Percentiles rank a stretch among this genome's conserved stretches.
phyloP scores from a whole-genome alignment of 2,113 vertebrate genomes.

The Labrus mixtus region DNA sequence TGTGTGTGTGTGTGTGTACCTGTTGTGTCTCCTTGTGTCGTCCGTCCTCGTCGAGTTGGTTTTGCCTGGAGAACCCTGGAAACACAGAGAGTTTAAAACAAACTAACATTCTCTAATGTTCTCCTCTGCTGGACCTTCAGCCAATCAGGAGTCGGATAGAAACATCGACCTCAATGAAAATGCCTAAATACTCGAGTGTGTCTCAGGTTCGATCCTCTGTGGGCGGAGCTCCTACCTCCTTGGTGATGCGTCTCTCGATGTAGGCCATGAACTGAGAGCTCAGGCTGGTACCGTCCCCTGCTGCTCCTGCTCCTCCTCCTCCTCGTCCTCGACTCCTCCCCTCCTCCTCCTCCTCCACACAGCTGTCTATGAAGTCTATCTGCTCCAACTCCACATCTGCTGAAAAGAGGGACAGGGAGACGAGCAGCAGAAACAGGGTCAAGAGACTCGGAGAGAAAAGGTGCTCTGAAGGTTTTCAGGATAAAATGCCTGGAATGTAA shows the following conservation, averaged over 20 bases:
- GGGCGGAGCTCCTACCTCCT: slow-evolving; percentile 57
- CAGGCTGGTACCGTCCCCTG: slow-evolving; percentile 61
- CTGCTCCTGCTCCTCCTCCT: not conserved
- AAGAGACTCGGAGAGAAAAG: too few relatives aligned
- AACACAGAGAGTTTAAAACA: slow-evolving; percentile 6
- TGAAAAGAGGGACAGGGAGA: not conserved
- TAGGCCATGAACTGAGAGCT: slow-evolving; percentile 82
- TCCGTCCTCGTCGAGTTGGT: slow-evolving; percentile 80
- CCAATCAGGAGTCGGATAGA: not conserved
- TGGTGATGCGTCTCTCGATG: slow-evolving; percentile 77
- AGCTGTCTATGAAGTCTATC: slow-evolving; percentile 79
- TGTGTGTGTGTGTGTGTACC: slow-evolving; percentile 75
- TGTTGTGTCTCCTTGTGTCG: slow-evolving; percentile 84
- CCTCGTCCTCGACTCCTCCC: slow-evolving; percentile 31
- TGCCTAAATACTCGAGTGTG: too few relatives aligned
- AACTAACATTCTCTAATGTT: too few relatives aligned
- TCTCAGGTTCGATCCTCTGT: not conserved
- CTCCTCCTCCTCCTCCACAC: slow-evolving; percentile 67
- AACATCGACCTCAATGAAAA: too few relatives aligned
- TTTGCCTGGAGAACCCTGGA: slow-evolving; percentile 88
- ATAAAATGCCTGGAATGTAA: too few relatives aligned
- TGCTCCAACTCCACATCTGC: slow-evolving; percentile 71
- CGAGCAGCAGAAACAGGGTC: not conserved
- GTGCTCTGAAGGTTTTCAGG: too few relatives aligned
- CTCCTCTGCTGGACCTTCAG: not conserved